Percentiles rank a stretch among this genome's conserved stretches.
Evolutionary conservation across 2,113 vertebrate genomes (phyloP).

Genomic region (Burhinus oedicnemus): DNA sequence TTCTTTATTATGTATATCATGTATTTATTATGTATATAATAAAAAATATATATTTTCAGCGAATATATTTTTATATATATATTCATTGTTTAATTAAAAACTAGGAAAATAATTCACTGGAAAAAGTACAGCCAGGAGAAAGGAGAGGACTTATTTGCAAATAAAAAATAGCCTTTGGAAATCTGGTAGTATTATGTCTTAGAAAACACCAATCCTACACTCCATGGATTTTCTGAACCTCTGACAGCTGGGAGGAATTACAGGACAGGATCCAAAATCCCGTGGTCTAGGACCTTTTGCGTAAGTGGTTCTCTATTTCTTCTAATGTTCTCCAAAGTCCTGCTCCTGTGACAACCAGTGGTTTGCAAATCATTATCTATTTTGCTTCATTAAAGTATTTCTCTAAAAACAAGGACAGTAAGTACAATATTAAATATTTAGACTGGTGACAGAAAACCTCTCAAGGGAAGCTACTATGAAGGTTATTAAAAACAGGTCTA

Average conservation of each 20-base stretch:
- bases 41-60: background rate
- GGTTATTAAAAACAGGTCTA: background rate
- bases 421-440: slow-evolving; percentile 28
- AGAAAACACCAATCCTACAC: background rate
- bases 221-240: background rate
- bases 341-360: background rate
- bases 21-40: background rate
- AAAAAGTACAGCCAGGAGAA: background rate
- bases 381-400: background rate
- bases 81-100: background rate
- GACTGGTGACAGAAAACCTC: background rate
- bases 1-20: background rate
- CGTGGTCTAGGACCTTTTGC: background rate
- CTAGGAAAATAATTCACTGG: background rate
- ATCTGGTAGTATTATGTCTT: background rate
- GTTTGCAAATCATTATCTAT: background rate
- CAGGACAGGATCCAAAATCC: background rate
- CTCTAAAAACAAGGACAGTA: background rate
- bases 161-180: background rate
- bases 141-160: background rate
- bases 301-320: background rate
- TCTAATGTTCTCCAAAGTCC: background rate
- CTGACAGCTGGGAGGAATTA: background rate
- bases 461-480: background rate
- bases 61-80: background rate